Evolutionary conservation across 2,888 invertebrate genomes (phyloP).

Genomic region (Clunio marinus): DNA sequence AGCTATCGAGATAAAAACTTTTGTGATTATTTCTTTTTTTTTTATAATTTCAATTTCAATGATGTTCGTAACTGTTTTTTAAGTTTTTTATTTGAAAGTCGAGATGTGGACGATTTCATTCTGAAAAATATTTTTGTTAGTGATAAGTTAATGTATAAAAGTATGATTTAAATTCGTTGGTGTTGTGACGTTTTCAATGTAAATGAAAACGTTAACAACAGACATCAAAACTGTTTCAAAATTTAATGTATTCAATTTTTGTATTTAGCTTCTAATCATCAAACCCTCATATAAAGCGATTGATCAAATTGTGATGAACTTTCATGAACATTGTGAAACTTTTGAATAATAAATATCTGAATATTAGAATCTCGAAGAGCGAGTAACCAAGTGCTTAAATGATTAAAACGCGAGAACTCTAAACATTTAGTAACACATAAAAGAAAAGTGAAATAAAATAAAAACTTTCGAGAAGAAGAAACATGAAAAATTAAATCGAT

Average conservation of each 20-base stretch:
- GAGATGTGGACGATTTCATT: no score
- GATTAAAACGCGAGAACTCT: slow-evolving; percentile 5
- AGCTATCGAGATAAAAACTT: neutral
- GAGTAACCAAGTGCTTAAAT: slow-evolving; percentile 29
- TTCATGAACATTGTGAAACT: slow-evolving; percentile 5
- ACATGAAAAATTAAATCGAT: slow-evolving; percentile 3
- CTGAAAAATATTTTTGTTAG: no score
- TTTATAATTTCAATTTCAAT: neutral
- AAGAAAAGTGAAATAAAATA: neutral
- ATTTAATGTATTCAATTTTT: no score
- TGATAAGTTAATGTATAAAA: no score
- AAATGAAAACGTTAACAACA: no score
- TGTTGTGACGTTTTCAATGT: no score
- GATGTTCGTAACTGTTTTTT: neutral
- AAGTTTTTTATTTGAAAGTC: no score
- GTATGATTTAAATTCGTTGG: no score
- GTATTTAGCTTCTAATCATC: slow-evolving; percentile 21
- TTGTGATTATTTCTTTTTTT: slow-evolving; percentile 25
- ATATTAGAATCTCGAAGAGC: slow-evolving; percentile 1
- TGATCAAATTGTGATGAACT: slow-evolving; percentile 30
- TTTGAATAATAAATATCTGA: neutral
- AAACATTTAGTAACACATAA: neutral
- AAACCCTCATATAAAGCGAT: slow-evolving; percentile 16
- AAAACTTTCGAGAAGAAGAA: slow-evolving; percentile 9
- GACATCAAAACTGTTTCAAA: no score